Evolutionary conservation across 2,113 vertebrate genomes (phyloP).

Genomic region (Podiceps cristatus): DNA sequence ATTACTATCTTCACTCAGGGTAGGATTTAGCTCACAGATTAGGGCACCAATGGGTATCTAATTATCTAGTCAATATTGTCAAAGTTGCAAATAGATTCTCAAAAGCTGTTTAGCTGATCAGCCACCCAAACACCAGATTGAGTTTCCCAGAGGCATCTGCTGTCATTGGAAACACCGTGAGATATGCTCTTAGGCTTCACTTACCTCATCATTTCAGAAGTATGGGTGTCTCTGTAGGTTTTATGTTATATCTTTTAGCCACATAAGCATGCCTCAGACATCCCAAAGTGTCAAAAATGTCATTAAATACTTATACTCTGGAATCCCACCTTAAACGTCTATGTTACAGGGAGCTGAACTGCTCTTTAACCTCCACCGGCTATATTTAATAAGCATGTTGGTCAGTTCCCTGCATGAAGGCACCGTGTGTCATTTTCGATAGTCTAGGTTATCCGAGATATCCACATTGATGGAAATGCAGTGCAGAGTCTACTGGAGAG

Average conservation of each 20-base stretch:
- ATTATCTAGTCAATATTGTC: neutral
- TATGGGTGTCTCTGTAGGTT: neutral
- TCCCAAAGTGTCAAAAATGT: neutral
- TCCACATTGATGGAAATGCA: neutral
- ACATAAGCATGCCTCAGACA: neutral
- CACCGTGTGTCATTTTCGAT: neutral
- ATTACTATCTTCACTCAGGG: neutral
- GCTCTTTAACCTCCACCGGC: neutral
- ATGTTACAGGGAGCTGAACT: neutral
- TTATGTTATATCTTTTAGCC: fast-evolving
- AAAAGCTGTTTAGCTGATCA: neutral
- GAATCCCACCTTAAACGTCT: neutral
- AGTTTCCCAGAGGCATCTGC: neutral
- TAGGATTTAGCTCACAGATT: neutral
- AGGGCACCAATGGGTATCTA: neutral
- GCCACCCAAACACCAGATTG: neutral
- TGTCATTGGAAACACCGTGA: neutral
- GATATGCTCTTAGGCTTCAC: neutral
- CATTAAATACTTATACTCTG: neutral
- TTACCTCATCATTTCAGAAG: neutral
- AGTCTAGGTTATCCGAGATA: neutral
- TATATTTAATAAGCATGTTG: fast-evolving
- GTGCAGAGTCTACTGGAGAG: neutral
- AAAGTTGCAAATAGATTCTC: neutral
- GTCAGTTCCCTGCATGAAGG: neutral